Base-by-base conservation (phyloP, 2,113 vertebrate species). In the Solea senegalensis region DNA sequence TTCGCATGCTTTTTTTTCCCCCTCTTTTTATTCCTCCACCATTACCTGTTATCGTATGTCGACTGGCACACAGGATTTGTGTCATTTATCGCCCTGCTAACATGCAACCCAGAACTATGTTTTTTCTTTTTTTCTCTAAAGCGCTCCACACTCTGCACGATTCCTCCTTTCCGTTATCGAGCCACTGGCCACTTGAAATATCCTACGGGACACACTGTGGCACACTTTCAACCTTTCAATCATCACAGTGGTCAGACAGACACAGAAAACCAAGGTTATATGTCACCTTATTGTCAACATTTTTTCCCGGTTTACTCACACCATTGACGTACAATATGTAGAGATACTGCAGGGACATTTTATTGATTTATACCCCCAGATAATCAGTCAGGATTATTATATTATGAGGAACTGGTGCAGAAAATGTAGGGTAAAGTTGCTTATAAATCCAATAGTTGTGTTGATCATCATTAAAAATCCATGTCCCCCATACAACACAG, bases 41-140 rank as follows among this genome's bases (percentile, higher is more conserved):
- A 71, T 83, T 86, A 74, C 65, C 73, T 34, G 84, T 85, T 89
- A 91, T 89, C 83, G 10, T 67, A 10, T 79, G 74, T 71, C 74
- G 83, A 83, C 83, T 74, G 76, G 69, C 84, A 66, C 46, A 12
- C 65, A 39, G 60, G 63, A 84, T 86, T 89, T 84, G 87, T 88
- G 83, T 85, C 65, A 74, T 88, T 87, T 85, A 87, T 83, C 72
- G 57, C 53, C 67, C 45, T 12, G 28, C 80, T 54, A 81, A 83
- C 74, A 73, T 65, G 64, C 69, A 64, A 48, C 59, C 79, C 14
- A 66, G 21, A 1, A 21, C 72, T 81, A 81, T 78, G 80, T 27
- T 86, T 26, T 88, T 85, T 83, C 82, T 85, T 83, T 83, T 83
- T 85, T 83, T 86, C 81, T 80, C 83, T 59, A 4, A 34, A 80